These are phyloP conservation scores for Euspilapteryx auroguttella DNA, from an alignment of 2,888 invertebrate species.

Conservation along the genomic window DNA sequence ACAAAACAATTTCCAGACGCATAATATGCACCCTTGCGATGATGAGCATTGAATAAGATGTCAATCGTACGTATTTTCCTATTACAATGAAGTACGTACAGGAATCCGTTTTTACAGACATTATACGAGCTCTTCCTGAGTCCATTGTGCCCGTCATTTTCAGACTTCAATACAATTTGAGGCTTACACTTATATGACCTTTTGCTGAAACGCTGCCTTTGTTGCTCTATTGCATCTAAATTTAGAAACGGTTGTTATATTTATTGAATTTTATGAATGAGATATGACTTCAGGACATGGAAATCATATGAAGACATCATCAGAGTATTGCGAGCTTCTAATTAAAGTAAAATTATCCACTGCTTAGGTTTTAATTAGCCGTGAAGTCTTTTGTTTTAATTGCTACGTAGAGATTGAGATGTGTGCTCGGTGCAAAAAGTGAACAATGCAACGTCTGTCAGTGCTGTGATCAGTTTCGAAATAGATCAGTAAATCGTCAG, in stretches of 20 bases:
- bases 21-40: too few relatives aligned
- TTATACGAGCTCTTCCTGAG: conserved; percentile 17
- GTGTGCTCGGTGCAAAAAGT: conserved; percentile 18
- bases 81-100: too few relatives aligned
- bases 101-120: conserved; percentile 31
- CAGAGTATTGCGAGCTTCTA: too few relatives aligned
- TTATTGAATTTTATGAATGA: too few relatives aligned
- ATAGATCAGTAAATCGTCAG: conserved; percentile 22
- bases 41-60: too few relatives aligned
- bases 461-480: conserved; percentile 40
- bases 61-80: too few relatives aligned
- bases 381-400: conserved; percentile 23
- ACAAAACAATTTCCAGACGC: too few relatives aligned
- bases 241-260: too few relatives aligned
- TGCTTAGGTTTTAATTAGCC: conserved; percentile 14
- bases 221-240: too few relatives aligned
- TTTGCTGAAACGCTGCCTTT: too few relatives aligned
- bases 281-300: too few relatives aligned
- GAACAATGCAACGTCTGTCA: conserved; percentile 19
- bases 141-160: conserved; percentile 33
- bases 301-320: too few relatives aligned
- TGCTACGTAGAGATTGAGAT: not conserved
- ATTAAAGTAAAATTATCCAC: not conserved
- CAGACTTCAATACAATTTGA: conserved; percentile 38
- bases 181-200: conserved; percentile 14